Evolutionary conservation across 37 sponge, comb jelly and placozoan species (phyloP).

Genomic region (Sycon ciliatum): DNA sequence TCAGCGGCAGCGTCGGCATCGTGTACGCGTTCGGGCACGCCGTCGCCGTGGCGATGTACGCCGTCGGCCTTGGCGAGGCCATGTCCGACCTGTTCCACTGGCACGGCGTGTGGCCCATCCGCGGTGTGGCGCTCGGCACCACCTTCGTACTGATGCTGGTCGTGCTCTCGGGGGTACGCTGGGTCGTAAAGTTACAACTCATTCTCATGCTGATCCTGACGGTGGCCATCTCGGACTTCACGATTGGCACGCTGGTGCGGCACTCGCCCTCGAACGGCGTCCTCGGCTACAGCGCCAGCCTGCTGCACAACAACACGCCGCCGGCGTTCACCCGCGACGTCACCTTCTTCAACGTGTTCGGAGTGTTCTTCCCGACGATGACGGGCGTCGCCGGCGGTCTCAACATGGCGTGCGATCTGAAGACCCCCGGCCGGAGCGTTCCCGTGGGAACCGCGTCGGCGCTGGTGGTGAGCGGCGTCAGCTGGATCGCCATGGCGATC

Average conservation of each 20-base stretch:
- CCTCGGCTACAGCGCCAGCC: background rate
- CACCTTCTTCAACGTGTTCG: conserved; percentile 36
- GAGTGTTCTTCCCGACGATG: conserved; percentile 41
- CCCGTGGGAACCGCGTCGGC: conserved; percentile 22
- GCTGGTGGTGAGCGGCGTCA: conserved; percentile 28
- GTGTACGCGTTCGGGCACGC: conserved; percentile 41
- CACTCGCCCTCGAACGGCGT: too few species aligned
- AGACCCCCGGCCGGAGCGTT: conserved; percentile 23
- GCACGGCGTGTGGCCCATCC: conserved; percentile 23
- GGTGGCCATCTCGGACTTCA: conserved; percentile 32
- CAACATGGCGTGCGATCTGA: conserved; percentile 37
- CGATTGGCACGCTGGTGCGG: conserved; percentile 25
- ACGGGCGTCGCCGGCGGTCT: conserved; percentile 41
- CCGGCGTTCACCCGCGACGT: conserved; percentile 23
- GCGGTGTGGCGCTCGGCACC: conserved; percentile 23
- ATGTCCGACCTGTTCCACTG: conserved; percentile 21
- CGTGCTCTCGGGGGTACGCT: conserved; percentile 39
- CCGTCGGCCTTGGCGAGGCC: conserved; percentile 33
- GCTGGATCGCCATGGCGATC: conserved; percentile 30
- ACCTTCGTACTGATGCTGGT: conserved; percentile 21
- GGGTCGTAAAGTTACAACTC: conserved; percentile 32
- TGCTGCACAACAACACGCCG: conserved; percentile 12
- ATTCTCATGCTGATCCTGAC: conserved; percentile 19
- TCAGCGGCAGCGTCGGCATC: conserved; percentile 27
- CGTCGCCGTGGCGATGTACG: conserved; percentile 32